Evolutionary conservation across 2,113 vertebrate species (phyloP).

Genomic region (Cricetomys ansorgei): DNA sequence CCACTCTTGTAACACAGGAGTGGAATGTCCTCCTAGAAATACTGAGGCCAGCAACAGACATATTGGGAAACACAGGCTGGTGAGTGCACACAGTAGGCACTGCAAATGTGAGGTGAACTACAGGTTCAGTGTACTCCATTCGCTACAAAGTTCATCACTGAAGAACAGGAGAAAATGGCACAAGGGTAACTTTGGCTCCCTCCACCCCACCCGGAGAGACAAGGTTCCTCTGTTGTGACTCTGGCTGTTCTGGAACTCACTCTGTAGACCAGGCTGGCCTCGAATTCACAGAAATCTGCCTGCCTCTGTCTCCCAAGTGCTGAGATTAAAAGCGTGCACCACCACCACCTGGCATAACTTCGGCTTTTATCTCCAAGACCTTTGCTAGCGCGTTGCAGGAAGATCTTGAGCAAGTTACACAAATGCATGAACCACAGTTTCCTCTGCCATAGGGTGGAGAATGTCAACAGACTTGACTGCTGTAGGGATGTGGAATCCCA

Average conservation of each 20-base stretch:
- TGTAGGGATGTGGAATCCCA: fast-evolving
- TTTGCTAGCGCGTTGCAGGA: background rate
- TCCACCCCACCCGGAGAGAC: no score
- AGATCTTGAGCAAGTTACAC: background rate
- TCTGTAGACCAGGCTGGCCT: no score
- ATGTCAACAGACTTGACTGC: background rate
- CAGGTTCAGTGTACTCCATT: fast-evolving
- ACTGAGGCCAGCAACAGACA: fast-evolving
- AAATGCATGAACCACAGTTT: background rate
- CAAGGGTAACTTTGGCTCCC: background rate
- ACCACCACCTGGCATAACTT: no score
- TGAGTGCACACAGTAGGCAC: background rate
- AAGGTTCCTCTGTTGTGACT: no score
- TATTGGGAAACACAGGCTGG: background rate
- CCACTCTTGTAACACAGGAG: background rate
- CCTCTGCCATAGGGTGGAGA: background rate
- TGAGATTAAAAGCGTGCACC: no score
- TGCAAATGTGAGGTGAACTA: fast-evolving
- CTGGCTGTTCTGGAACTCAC: no score
- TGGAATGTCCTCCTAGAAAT: background rate
- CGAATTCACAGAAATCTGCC: no score
- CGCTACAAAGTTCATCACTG: fast-evolving
- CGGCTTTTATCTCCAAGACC: background rate
- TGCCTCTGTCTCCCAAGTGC: no score
- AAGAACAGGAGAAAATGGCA: fast-evolving